Conservation (phyloP, 2,113 vertebrate species). For the Alethe castanea region DNA sequence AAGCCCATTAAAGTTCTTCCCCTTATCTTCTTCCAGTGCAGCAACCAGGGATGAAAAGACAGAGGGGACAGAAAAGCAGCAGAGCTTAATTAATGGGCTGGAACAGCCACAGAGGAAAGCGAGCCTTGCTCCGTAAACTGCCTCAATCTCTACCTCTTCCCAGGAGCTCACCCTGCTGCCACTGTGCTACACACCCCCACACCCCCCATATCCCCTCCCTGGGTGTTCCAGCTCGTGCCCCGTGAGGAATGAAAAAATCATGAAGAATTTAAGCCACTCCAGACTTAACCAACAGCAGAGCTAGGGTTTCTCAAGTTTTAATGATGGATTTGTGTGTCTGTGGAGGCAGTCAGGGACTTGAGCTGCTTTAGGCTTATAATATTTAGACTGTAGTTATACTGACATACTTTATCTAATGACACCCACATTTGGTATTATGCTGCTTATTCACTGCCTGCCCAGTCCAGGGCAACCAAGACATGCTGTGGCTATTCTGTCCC, state of each 20-base stretch:
- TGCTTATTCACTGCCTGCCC: neutral
- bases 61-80: neutral
- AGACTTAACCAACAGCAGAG: neutral
- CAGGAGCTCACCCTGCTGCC: neutral
- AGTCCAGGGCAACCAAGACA: neutral
- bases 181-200: neutral
- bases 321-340: neutral
- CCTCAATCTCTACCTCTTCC: neutral
- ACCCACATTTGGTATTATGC: neutral
- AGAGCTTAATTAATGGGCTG: neutral
- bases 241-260: neutral
- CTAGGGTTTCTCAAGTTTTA: neutral
- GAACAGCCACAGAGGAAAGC: neutral
- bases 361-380: neutral
- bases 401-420: neutral
- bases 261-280: neutral
- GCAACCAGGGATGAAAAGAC: neutral
- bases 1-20: neutral
- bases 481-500: neutral
- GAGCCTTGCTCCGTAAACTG: accelerated
- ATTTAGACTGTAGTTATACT: neutral
- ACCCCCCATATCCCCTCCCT: neutral
- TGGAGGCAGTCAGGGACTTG: neutral
- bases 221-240: neutral
- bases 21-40: neutral